Conservation (phyloP, 2,797 vertebrate species). For the Telmatherina bonti region DNA sequence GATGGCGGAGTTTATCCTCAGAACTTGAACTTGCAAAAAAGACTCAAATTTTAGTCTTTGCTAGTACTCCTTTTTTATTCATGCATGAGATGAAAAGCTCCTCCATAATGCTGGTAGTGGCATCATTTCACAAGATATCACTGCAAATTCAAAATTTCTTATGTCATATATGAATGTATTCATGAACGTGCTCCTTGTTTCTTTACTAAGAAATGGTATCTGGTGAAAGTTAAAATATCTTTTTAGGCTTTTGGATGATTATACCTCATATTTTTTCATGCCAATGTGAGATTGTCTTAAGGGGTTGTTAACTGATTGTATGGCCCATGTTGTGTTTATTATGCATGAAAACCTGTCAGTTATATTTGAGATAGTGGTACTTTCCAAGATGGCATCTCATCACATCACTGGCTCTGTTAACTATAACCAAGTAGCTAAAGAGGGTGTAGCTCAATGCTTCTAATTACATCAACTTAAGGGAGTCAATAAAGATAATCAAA, state of each 20-base stretch:
- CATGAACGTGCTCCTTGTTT: constrained; percentile 12
- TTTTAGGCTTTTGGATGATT: constrained; percentile 2
- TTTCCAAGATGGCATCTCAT: constrained; percentile 40
- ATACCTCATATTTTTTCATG: constrained; percentile 5
- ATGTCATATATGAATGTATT: constrained; percentile 13
- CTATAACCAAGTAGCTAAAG: constrained; percentile 36
- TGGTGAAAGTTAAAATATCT: neutral
- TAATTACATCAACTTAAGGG: constrained; percentile 61
- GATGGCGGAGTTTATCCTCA: constrained; percentile 13
- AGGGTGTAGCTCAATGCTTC: constrained; percentile 32
- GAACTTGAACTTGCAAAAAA: constrained; percentile 31
- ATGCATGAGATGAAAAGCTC: constrained; percentile 47
- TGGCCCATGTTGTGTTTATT: constrained; percentile 5
- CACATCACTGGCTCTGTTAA: constrained; percentile 36
- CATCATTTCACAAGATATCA: constrained; percentile 39
- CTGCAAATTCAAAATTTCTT: constrained; percentile 34
- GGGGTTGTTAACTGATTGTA: neutral
- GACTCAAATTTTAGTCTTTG: constrained; percentile 33
- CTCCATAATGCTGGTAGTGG: constrained; percentile 13
- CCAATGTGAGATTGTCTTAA: neutral
- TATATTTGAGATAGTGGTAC: constrained; percentile 18
- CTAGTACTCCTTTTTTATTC: constrained; percentile 26
- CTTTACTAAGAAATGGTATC: neutral
- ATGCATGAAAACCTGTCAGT: constrained; percentile 10
- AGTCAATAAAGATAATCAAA: constrained; percentile 56